A percentile compares a stretch with the other conserved stretches of the same genome.
These are phyloP conservation scores for Drosophila littoralis DNA, from an alignment of 1,140 invertebrate genomes.

Conservation along the genomic window DNA sequence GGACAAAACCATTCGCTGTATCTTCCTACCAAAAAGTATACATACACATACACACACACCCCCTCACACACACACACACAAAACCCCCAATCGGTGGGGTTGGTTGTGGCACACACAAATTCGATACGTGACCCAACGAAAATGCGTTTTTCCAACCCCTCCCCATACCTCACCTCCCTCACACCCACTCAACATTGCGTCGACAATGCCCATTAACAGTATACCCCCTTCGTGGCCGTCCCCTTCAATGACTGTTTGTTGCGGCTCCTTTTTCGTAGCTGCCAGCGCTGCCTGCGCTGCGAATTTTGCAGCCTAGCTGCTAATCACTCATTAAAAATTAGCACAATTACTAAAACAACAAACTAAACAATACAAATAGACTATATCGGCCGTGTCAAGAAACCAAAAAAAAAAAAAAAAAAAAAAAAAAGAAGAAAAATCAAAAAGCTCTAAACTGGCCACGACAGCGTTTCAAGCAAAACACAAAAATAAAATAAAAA, in stretches of 20 bases:
- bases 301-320: slow-evolving; percentile 57
- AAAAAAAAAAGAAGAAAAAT: slow-evolving; percentile 27
- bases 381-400: slow-evolving; percentile 35
- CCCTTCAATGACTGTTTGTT: slow-evolving; percentile 23
- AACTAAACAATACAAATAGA: slow-evolving; percentile 31
- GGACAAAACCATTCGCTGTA: slow-evolving; percentile 32
- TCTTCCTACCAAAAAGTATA: slow-evolving; percentile 45
- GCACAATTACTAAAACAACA: slow-evolving; percentile 42
- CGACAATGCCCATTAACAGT: slow-evolving; percentile 64
- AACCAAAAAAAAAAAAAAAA: slow-evolving; percentile 1
- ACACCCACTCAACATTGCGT: slow-evolving; percentile 21
- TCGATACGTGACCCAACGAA: slow-evolving; percentile 76
- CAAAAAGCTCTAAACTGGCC: slow-evolving; percentile 36
- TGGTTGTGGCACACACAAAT: slow-evolving; percentile 58
- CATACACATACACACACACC: slow-evolving; percentile 4
- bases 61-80: slow-evolving; percentile 22
- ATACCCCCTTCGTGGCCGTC: slow-evolving; percentile 32
- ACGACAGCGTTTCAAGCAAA: slow-evolving; percentile 25
- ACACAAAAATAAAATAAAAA: slow-evolving; percentile 6
- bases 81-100: slow-evolving; percentile 34
- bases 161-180: not conserved
- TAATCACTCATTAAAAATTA: slow-evolving; percentile 70
- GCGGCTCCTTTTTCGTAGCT: slow-evolving; percentile 29
- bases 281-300: slow-evolving; percentile 37
- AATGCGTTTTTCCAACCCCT: slow-evolving; percentile 65